Evolutionary conservation across 2,797 vertebrate genomes (phyloP), one percentile per base, ranked within the genome.

Genomic region (Microtus californicus): DNA sequence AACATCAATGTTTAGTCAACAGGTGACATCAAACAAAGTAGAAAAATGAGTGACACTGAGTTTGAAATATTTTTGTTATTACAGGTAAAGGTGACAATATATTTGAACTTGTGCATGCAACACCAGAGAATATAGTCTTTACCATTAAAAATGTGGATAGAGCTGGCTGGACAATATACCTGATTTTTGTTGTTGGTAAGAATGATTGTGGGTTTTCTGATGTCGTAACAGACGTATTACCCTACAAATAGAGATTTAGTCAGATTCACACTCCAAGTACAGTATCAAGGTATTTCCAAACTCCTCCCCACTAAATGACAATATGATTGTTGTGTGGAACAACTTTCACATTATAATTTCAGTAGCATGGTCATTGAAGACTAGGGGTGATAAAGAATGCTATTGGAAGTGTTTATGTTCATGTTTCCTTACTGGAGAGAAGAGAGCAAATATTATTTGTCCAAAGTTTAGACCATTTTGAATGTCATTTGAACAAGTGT

Each of bases 71-170:
- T 82, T 82, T 23, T 2, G 10, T 82, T 82, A 14, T 82, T 27
- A 82, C 59, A 82, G 80, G 0, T 81, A 2, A 29, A 40, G 79
- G 54, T 15, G 25, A 81, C 15, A 81, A 61, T 61, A 14, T 0
- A 29, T 82, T 17, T 61, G 0, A 1, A 43, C 13, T 4, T 40
- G n/a, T 43, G 7, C 1, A 43, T 71, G 2, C 0, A 59, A 29
- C 79, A 61, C 0, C 23, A 61, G 23, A 61, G 2, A 10, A 82
- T 1, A 0, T 40, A 29, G 25, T 61, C 25, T 82, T 82, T 29
- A 29, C 15, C 0, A 43, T 7, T 43, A 37, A 29, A 14, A 82
- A 82, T 29, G 4, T 29, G 23, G 56, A 61, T 59, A 82, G 56
- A 82, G n/a, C n/a, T 0, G 7, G 4, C 80, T 2, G 1, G 8